Conservation (phyloP, 2,113 vertebrate species). For the Lycaon pictus region DNA sequence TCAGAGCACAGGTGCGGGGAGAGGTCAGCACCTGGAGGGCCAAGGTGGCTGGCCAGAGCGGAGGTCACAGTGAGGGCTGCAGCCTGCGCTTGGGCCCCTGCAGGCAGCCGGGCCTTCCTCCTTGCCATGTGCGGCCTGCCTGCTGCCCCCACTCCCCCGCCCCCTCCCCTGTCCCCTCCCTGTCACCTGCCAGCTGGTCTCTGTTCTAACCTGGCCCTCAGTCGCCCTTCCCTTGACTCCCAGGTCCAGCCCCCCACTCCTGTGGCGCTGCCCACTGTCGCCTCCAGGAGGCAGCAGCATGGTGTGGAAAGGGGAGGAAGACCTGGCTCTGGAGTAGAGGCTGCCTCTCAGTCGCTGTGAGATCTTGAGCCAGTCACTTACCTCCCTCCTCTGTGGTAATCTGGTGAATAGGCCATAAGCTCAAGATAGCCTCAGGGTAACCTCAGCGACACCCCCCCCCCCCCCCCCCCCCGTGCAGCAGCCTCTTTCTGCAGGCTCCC, state of each 20-base stretch:
- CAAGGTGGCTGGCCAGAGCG: too few relatives aligned
- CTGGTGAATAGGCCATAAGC: too few relatives aligned
- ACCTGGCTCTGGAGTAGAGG: neutral
- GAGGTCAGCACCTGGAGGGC: too few relatives aligned
- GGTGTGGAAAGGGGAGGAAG: neutral
- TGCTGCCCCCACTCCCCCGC: neutral
- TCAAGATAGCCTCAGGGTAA: too few relatives aligned
- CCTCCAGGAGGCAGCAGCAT: slow-evolving; percentile 62
- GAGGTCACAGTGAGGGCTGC: neutral
- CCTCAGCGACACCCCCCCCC: too few relatives aligned
- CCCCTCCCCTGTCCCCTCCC: neutral
- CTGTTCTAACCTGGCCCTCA: fast-evolving
- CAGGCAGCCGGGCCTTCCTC: too few relatives aligned
- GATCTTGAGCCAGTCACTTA: neutral
- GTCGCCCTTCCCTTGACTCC: fast-evolving
- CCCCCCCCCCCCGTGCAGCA: too few relatives aligned
- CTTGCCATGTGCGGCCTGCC: neutral
- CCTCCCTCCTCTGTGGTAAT: neutral
- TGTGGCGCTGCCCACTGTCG: neutral
- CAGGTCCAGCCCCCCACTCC: neutral
- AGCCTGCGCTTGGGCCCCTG: neutral
- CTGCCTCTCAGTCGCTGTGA: neutral
- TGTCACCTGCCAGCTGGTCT: neutral
- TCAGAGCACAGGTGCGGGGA: neutral
- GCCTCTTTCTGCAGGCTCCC: neutral